These are phyloP conservation scores for Abramis brama DNA, from an alignment of 2,113 vertebrate species.

Conservation along the genomic window DNA sequence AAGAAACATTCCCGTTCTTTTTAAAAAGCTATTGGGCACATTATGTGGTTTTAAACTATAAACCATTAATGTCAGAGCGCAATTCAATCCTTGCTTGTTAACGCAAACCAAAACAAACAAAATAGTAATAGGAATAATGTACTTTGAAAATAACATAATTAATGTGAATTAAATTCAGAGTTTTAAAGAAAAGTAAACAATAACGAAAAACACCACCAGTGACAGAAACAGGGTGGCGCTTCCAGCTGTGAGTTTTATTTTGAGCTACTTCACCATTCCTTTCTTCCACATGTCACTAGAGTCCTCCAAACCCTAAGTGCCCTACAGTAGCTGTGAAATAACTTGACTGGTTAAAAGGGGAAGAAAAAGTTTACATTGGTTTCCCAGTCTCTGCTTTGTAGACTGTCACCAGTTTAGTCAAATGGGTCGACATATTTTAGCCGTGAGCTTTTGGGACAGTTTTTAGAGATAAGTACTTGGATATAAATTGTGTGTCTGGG, in stretches of 20 bases:
- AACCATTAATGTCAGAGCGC: neutral
- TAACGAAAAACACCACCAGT: neutral
- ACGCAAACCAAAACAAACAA: neutral
- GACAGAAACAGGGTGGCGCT: neutral
- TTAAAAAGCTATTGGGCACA: neutral
- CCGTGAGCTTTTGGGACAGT: constrained; percentile 24
- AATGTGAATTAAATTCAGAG: neutral
- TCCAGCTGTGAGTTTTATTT: constrained; percentile 22
- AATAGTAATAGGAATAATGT: neutral
- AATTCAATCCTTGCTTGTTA: neutral
- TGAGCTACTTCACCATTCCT: constrained; percentile 14
- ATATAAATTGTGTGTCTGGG: constrained; percentile 27
- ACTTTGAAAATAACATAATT: neutral
- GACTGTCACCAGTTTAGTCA: constrained; percentile 54
- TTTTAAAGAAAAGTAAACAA: neutral
- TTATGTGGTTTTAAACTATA: neutral
- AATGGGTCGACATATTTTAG: constrained; percentile 61
- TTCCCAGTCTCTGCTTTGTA: constrained; percentile 47
- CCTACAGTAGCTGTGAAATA: constrained; percentile 19
- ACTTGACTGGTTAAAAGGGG: neutral
- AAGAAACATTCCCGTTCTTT: neutral
- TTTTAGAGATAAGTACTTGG: constrained; percentile 29
- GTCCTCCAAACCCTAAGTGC: constrained; percentile 31
- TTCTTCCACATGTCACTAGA: constrained; percentile 15
- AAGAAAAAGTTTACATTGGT: constrained; percentile 26